Evolutionary conservation across 2,113 vertebrate genomes (phyloP).

Genomic region (Perognathus longimembris): DNA sequence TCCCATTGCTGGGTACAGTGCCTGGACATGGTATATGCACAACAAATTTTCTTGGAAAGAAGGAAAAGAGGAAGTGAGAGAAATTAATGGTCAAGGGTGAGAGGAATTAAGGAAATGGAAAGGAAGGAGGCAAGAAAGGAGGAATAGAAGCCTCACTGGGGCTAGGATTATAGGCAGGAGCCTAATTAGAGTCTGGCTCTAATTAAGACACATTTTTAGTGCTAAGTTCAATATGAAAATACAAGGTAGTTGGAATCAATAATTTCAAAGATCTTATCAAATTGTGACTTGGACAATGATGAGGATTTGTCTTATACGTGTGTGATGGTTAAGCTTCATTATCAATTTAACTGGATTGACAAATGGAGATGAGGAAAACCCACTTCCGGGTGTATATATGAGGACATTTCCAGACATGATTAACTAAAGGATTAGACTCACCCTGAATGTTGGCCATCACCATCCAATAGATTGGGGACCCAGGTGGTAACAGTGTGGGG

Average conservation of each 20-base stretch:
- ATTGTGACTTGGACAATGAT: slow-evolving; percentile 4
- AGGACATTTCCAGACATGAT: not conserved
- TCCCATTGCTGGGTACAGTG: not conserved
- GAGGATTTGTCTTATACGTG: not conserved
- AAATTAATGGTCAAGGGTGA: not conserved
- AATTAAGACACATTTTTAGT: slow-evolving; percentile 25
- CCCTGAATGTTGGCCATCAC: not conserved
- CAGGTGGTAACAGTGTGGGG: too few species aligned
- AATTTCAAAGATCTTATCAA: slow-evolving; percentile 40
- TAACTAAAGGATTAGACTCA: not conserved
- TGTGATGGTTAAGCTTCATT: too few species aligned
- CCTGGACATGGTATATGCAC: not conserved
- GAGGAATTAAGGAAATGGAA: not conserved
- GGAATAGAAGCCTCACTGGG: not conserved
- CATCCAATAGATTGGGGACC: not conserved
- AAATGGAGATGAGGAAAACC: not conserved
- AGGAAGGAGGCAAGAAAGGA: not conserved
- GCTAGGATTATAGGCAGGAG: not conserved
- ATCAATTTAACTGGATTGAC: not conserved
- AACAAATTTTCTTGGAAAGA: slow-evolving; percentile 40
- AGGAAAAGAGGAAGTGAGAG: not conserved
- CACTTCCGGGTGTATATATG: not conserved
- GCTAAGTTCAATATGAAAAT: slow-evolving; percentile 49
- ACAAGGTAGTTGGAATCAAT: slow-evolving; percentile 30
- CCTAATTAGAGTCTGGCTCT: too few species aligned